Percentiles rank a stretch among this genome's conserved stretches.
phyloP scores from a whole-genome alignment of 2,113 vertebrate genomes.

The Ammodytes dubius region DNA sequence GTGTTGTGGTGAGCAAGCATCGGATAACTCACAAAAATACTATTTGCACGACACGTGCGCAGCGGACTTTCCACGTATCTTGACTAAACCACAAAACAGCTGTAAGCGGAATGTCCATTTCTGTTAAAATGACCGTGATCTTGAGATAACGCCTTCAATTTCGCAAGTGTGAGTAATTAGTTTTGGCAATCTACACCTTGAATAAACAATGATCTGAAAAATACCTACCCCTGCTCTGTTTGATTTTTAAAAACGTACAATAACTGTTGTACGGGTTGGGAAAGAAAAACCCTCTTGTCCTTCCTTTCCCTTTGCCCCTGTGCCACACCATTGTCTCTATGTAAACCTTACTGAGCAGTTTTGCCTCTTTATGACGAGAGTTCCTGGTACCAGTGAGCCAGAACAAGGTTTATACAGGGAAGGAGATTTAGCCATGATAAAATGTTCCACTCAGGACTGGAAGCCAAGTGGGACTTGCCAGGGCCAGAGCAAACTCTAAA shows the following conservation, averaged over 20 bases:
- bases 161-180: not conserved
- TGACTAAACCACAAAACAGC: not conserved
- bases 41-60: not conserved
- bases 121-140: not conserved
- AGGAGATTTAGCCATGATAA: slow-evolving; percentile 52
- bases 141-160: not conserved
- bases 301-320: slow-evolving; percentile 30
- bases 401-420: slow-evolving; percentile 40
- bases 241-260: slow-evolving; percentile 2
- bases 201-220: not conserved
- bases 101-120: not conserved
- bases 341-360: slow-evolving; percentile 47
- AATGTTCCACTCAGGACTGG: slow-evolving; percentile 50
- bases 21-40: not conserved
- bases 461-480: slow-evolving; percentile 38
- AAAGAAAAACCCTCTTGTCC: slow-evolving; percentile 29
- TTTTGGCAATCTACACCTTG: not conserved
- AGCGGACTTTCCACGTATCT: slow-evolving; percentile 37
- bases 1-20: slow-evolving; percentile 12
- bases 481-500: slow-evolving; percentile 50
- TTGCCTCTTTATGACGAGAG: slow-evolving; percentile 36
- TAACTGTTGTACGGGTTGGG: not conserved
- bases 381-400: slow-evolving; percentile 40
- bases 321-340: slow-evolving; percentile 45
- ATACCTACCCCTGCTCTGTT: not conserved